Evolutionary conservation across 1,140 invertebrate genomes (phyloP).

Genomic region (Caerostris darwini): DNA sequence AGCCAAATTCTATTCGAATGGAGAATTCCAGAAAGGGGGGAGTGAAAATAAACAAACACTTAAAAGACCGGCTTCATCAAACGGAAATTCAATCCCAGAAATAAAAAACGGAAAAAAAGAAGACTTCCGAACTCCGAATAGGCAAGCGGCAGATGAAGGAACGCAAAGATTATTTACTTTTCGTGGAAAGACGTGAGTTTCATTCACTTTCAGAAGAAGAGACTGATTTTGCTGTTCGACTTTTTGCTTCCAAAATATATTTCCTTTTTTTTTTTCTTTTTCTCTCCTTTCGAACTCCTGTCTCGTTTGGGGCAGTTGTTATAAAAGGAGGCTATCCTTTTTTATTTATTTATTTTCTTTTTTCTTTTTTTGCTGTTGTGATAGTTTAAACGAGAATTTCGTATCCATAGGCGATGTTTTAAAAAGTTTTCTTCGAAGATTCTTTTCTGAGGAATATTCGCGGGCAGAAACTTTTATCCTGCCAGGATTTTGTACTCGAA

Average conservation of each 20-base stretch:
- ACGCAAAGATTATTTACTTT: slow-evolving; percentile 20
- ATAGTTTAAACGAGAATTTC: slow-evolving; percentile 12
- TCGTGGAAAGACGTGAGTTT: slow-evolving; percentile 4
- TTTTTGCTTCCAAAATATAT: background rate
- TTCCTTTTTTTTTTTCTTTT: background rate
- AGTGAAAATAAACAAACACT: slow-evolving; percentile 2
- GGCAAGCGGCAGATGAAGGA: background rate
- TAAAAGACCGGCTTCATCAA: slow-evolving; percentile 25
- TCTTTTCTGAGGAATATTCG: no score
- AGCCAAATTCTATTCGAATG: background rate
- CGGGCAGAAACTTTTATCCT: no score
- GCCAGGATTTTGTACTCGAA: no score
- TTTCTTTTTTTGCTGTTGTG: background rate
- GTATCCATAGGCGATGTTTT: background rate
- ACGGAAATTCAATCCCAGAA: slow-evolving; percentile 17
- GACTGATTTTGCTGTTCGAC: background rate
- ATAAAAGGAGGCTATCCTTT: background rate
- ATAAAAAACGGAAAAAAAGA: background rate
- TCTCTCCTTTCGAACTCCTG: background rate
- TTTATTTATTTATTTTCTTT: background rate
- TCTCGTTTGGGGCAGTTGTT: background rate
- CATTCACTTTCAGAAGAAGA: background rate
- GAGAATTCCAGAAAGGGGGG: background rate
- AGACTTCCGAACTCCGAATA: background rate
- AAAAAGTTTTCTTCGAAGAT: no score